Base-by-base conservation (phyloP, 2,113 vertebrate genomes). In the Epinephelus lanceolatus region DNA sequence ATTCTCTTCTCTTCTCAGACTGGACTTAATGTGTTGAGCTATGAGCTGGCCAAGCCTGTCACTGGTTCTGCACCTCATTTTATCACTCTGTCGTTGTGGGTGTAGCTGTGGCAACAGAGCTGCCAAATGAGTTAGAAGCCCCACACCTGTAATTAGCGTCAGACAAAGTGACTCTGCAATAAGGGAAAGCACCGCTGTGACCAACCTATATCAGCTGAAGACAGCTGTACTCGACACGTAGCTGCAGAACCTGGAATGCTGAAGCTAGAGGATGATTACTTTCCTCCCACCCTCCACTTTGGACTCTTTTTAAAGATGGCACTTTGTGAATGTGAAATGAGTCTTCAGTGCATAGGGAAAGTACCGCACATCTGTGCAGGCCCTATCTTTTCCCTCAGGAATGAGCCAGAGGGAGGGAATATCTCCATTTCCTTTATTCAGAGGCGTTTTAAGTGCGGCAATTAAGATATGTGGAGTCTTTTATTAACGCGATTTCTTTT, bases 311-410 rank as follows among this genome's bases (percentile, higher is more conserved):
- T 81, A 85, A 85, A 92, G 67, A 85, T 80, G 70, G 57, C 59
- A 85, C 89, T 91, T 89, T 89, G 80, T 90, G 85, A 92, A 94
- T 88, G 52, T 65, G 52, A 88, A 91, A 91, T 90, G 76, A 81
- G 85, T 81, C 86, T 57, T 88, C 76, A 55, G 75, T 78, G 84
- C 70, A n/a, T 18, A 9, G 81, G 53, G 45, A 79, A 78, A 85
- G 79, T 85, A 73, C 82, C 55, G 78, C 81, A 85, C 87, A 86
- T 87, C 80, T 89, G 88, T 78, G 82, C 73, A 67, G 57, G 59
- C 57, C 40, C 2, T 57, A 59, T 85, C 80, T 45, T 57, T 51
- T 76, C 88, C 69, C 84, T 30, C n/a, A 78, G 85, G 88, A 88
- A 81, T 69, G 66, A 82, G 83, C 86, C 61, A 19, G 75, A 62